These are phyloP conservation scores for Diprion similis DNA, from an alignment of 1,140 invertebrate genomes.

Conservation along the genomic window DNA sequence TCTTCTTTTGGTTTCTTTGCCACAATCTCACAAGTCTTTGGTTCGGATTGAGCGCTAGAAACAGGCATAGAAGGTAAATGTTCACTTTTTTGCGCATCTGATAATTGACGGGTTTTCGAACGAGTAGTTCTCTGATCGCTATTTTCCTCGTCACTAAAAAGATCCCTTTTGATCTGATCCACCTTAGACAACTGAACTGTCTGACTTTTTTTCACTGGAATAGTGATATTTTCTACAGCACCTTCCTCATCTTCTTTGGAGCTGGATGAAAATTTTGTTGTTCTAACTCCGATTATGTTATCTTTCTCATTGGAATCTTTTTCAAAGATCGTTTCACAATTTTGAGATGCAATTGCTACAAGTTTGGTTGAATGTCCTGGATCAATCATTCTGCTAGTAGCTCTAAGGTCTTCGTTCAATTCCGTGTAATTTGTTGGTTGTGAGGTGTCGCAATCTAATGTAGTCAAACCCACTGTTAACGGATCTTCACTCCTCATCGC, in stretches of 20 bases:
- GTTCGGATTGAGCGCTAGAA: background rate
- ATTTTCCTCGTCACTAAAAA: slow-evolving; percentile 55
- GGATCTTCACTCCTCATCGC: no score
- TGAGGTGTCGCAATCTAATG: background rate
- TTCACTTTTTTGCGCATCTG: slow-evolving; percentile 27
- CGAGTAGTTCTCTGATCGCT: slow-evolving; percentile 42
- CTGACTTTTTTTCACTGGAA: slow-evolving; percentile 28
- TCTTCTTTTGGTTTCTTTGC: slow-evolving; percentile 26
- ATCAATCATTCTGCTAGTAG: background rate
- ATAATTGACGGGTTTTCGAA: slow-evolving; percentile 28
- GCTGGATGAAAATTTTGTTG: background rate
- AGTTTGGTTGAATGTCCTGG: background rate
- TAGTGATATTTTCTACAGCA: background rate
- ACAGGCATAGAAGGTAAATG: background rate
- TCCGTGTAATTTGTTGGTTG: background rate
- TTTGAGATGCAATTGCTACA: slow-evolving; percentile 8
- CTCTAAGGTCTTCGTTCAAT: background rate
- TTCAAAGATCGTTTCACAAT: background rate
- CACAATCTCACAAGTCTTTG: background rate
- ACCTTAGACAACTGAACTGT: slow-evolving; percentile 43
- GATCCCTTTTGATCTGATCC: slow-evolving; percentile 52
- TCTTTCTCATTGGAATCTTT: background rate
- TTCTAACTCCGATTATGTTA: no score
- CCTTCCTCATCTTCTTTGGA: background rate
- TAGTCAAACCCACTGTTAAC: no score